Conservation (phyloP, 2,797 vertebrate species). For the Helostoma temminkii region DNA sequence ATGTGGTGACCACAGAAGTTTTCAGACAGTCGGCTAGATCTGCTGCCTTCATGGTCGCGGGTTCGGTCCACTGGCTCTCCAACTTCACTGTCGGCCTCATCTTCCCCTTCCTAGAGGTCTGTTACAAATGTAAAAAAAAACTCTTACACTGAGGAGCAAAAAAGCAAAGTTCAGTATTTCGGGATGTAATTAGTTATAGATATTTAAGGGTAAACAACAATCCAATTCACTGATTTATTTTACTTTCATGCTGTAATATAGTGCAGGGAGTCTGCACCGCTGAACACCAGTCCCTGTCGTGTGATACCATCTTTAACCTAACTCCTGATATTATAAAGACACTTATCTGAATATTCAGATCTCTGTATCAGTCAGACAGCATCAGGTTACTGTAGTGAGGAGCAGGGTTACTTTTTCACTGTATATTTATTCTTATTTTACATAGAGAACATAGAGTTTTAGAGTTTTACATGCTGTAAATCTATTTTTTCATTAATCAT, state of each 20-base stretch:
- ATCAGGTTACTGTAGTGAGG: too few species aligned
- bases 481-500: too few species aligned
- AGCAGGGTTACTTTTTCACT: too few species aligned
- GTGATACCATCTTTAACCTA: too few species aligned
- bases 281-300: too few species aligned
- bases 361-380: too few species aligned
- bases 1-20: conserved; percentile 92
- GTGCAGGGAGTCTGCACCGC: too few species aligned
- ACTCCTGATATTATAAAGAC: too few species aligned
- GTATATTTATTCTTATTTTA: too few species aligned
- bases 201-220: background rate
- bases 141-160: background rate
- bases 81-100: conserved; percentile 93
- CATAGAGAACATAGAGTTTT: too few species aligned
- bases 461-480: too few species aligned
- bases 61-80: conserved; percentile 93
- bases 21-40: conserved; percentile 94
- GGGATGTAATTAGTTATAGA: background rate
- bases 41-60: conserved; percentile 93
- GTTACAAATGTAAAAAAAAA: conserved; percentile 26
- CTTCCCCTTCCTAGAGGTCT: conserved; percentile 93
- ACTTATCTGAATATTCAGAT: too few species aligned
- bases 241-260: background rate
- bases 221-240: background rate
- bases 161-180: background rate